A percentile compares a stretch with the other conserved stretches of the same genome.
Evolutionary conservation across 2,888 invertebrate genomes (phyloP).

Genomic region (Abrostola triplasia): DNA sequence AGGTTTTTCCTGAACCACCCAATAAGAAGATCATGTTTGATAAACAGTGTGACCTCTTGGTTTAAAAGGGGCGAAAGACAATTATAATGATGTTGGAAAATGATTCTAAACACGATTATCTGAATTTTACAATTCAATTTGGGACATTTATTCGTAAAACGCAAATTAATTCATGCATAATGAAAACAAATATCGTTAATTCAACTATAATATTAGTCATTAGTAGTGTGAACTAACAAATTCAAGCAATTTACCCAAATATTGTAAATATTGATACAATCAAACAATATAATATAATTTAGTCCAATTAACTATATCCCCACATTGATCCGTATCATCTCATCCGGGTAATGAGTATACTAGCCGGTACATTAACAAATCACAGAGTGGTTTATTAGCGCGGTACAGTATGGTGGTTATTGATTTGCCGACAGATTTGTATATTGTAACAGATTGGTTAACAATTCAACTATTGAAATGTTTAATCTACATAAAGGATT

Average conservation of each 20-base stretch:
- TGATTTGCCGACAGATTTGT: conserved; percentile 1
- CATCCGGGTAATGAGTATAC: conserved; percentile 15
- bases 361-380: conserved; percentile 18
- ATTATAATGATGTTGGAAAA: too few relatives aligned
- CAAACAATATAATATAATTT: conserved; percentile 7
- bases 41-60: too few relatives aligned
- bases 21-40: too few relatives aligned
- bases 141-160: too few relatives aligned
- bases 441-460: neutral
- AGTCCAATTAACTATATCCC: conserved; percentile 1
- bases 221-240: neutral
- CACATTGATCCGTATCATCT: conserved; percentile 15
- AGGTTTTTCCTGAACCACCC: too few relatives aligned
- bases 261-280: conserved; percentile 1
- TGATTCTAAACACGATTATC: too few relatives aligned
- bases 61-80: too few relatives aligned
- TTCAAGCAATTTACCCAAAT: neutral
- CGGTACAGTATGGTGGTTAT: neutral
- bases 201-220: too few relatives aligned
- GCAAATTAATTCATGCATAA: too few relatives aligned
- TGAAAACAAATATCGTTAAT: too few relatives aligned
- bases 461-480: neutral
- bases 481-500: neutral
- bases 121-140: too few relatives aligned
- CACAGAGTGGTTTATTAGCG: conserved; percentile 1